These are phyloP conservation scores for Picus viridis DNA, from an alignment of 2,797 vertebrate species.

Conservation along the genomic window DNA sequence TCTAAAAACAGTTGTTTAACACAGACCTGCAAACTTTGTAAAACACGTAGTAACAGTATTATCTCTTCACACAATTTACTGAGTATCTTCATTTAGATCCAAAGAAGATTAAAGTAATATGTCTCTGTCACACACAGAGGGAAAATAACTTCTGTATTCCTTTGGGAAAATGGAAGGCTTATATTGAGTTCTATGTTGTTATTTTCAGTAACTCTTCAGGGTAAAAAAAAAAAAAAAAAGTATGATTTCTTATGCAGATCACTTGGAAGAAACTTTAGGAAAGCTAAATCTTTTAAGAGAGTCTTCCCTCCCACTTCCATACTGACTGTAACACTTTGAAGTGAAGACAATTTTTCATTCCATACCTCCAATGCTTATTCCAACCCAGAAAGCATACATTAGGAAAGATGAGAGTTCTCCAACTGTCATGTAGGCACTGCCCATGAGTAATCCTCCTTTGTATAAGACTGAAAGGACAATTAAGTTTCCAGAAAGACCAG, in stretches of 20 bases:
- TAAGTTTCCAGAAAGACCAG: constrained; percentile 94
- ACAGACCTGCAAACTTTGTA: background rate
- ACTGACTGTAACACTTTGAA: background rate
- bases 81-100: background rate
- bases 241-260: background rate
- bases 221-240: background rate
- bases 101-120: background rate
- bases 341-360: constrained; percentile 22
- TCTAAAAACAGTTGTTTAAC: background rate
- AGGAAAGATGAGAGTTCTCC: constrained; percentile 97
- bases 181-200: background rate
- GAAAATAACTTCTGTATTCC: background rate
- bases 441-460: constrained; percentile 94
- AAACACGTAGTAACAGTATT: background rate
- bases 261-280: background rate
- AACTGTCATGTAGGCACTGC: constrained; percentile 92
- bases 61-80: background rate
- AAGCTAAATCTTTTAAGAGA: background rate
- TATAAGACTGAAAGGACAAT: constrained; percentile 94
- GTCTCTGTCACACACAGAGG: background rate
- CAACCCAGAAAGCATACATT: constrained; percentile 99
- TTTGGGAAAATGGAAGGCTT: background rate
- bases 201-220: background rate
- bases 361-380: constrained; percentile 94
- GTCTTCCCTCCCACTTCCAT: background rate